A percentile compares a stretch with the other conserved stretches of the same genome.
phyloP scores from a whole-genome alignment of 2,113 vertebrate species.

The Phoenicopterus ruber region DNA sequence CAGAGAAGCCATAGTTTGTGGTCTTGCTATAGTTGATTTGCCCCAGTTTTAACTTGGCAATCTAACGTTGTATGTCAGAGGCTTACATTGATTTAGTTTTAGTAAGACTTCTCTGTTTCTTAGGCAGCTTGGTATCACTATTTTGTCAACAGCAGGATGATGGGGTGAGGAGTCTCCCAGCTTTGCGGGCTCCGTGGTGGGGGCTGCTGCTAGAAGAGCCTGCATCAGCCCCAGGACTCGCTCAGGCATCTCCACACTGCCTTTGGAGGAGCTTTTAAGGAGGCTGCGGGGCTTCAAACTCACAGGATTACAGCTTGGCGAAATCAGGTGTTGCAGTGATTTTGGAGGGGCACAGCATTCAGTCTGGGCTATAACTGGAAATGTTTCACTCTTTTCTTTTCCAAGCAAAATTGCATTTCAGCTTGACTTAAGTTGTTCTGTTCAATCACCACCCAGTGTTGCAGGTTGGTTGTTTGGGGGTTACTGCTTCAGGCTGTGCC shows the following conservation, averaged over 20 bases:
- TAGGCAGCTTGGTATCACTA: background rate
- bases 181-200: fast-evolving
- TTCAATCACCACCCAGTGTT: background rate
- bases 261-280: background rate
- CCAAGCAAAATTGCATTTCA: background rate
- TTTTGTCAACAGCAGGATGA: background rate
- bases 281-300: background rate
- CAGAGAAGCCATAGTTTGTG: background rate
- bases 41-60: background rate
- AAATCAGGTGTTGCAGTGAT: background rate
- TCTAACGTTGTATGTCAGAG: background rate
- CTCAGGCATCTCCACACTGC: background rate
- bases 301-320: fast-evolving
- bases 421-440: background rate
- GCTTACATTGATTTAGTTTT: background rate
- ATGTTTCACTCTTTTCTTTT: background rate
- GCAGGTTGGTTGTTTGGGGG: background rate
- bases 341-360: background rate
- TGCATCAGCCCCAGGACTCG: too few species aligned
- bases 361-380: background rate
- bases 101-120: background rate
- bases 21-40: background rate
- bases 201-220: background rate
- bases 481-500: background rate
- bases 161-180: background rate